Conservation (phyloP, 23 tunicate species). For the Halocynthia aurantium region DNA sequence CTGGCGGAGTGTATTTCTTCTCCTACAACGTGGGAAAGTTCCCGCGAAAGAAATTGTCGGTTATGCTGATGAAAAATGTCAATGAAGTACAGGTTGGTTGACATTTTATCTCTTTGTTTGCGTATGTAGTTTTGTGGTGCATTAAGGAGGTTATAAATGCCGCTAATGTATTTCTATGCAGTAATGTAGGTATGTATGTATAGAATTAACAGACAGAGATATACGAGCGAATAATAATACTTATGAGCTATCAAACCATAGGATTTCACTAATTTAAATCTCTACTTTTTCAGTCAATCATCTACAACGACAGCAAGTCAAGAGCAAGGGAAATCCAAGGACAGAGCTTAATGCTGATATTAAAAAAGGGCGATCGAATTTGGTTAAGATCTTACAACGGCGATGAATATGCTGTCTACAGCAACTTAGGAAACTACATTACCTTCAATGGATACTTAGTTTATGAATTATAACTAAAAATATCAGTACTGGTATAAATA, state of each 20-base stretch:
- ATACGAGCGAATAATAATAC: too few species aligned
- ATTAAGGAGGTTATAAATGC: too few species aligned
- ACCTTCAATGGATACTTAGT: constrained; percentile 65
- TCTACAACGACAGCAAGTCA: constrained; percentile 62
- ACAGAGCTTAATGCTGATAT: constrained; percentile 56
- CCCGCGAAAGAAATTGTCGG: constrained; percentile 73
- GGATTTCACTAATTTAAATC: too few species aligned
- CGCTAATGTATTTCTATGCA: too few species aligned
- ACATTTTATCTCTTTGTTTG: neutral
- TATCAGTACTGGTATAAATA: too few species aligned
- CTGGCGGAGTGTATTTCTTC: constrained; percentile 54
- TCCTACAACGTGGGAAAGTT: constrained; percentile 74
- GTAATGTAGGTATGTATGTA: too few species aligned
- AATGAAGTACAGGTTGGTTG: constrained; percentile 59
- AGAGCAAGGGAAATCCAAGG: constrained; percentile 66
- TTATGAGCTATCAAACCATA: too few species aligned
- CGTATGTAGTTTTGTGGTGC: too few species aligned
- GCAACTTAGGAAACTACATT: constrained; percentile 78
- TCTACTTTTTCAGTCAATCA: constrained; percentile 29
- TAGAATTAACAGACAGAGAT: too few species aligned
- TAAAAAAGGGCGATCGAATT: constrained; percentile 54
- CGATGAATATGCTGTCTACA: constrained; percentile 69
- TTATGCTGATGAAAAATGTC: constrained; percentile 64
- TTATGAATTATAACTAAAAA: constrained; percentile 18
- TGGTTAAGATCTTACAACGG: constrained; percentile 61